Base-by-base conservation (phyloP, 2,888 invertebrate genomes). In the Caenorhabditis zanzibari region DNA sequence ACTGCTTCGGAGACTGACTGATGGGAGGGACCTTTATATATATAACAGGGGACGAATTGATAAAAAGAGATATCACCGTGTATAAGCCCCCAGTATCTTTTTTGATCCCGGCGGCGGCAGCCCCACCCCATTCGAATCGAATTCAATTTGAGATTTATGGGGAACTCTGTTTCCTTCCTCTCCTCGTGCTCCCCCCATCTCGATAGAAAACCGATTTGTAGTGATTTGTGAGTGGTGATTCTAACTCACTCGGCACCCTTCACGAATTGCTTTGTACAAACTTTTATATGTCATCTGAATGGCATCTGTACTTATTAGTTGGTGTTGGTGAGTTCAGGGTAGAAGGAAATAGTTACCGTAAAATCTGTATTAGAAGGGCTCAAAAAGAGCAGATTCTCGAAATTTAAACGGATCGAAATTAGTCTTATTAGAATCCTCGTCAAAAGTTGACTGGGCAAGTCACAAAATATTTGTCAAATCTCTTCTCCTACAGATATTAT, bases 281-380 rank as follows among this genome's bases (percentile, higher is more conserved):
- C 56, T 61, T 32, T 41, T 38, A 41, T n/a, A n/a, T 22, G n/a
- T 2, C 32, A 7, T 22, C 16, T 12, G 3, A 68, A 82, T 82
- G 82, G 79, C 82, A 4, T 79, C 77, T 9, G 73, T 82, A n/a
- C 64, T 82, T 9, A 82, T 82, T 44, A 63, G 64, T 19, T 79
- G 73, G 77, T 82, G 82, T 58, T 82, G 82, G 82, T 82, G 47
- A 47, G 19, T 19, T 47, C 19, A n/a, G n/a, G n/a, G 19, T 47
- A 19, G 10, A 38, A 12, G 32, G 32, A 32, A 32, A 6, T 7
- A n/a, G n/a, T n/a, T n/a, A n/a, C n/a, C n/a, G n/a, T n/a, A 38
- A 38, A 38, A 12, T 38, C 32, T 32, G 32, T n/a, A n/a, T n/a
- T n/a, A n/a, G n/a, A n/a, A n/a, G n/a, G n/a, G n/a, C n/a, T n/a